Base-by-base conservation (phyloP, 2,113 vertebrate genomes). In the Syngnathoides biaculeatus region DNA sequence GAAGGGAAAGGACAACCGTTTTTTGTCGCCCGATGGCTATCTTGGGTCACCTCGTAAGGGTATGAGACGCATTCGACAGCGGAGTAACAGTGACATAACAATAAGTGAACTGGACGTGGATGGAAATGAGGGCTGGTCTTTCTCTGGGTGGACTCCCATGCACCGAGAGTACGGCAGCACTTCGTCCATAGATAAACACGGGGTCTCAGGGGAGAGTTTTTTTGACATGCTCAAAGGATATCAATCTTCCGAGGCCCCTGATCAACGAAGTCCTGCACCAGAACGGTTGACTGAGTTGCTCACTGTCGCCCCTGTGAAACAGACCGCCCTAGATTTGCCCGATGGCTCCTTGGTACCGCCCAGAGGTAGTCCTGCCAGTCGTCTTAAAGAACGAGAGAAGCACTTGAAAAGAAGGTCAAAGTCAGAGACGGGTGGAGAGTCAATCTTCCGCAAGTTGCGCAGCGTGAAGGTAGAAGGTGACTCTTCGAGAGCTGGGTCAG, bases 151-250 rank as follows among this genome's bases (percentile, higher is more conserved):
- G 86, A 93, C 95, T 0, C 95, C 96, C 42, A 92, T 99, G 85
- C 97, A 99, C 82, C 94, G 97, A 22, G 97, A 99, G 75, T 99
- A 99, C 22, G 97, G 97, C 58, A 99, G 97, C 90, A 99, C 97
- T 22, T 98, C 96, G 8, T 99, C 97, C 9, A 99, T 99, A 40
- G 97, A 99, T 77, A 99, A 99, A 71, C 97, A 99, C 56, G 96
- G 95, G 1, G 95, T 94, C 62, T 97, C 96, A 4, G 95, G 95
- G 57, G 96, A 98, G 60, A 96, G 95, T 84, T 99, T 98, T 85
- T 98, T 98, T 79, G 97, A 98, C 83, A 93, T 99, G 88, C 20
- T 99, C n/a, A 98, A 98, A 87, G 96, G 93, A 79, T 99, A 96
- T 85, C 94, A 94, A 84, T 95, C 96, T 0, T 90, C 93, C 1